These are phyloP conservation scores for Bradysia coprophila DNA, from an alignment of 1,140 invertebrate species.

Conservation along the genomic window DNA sequence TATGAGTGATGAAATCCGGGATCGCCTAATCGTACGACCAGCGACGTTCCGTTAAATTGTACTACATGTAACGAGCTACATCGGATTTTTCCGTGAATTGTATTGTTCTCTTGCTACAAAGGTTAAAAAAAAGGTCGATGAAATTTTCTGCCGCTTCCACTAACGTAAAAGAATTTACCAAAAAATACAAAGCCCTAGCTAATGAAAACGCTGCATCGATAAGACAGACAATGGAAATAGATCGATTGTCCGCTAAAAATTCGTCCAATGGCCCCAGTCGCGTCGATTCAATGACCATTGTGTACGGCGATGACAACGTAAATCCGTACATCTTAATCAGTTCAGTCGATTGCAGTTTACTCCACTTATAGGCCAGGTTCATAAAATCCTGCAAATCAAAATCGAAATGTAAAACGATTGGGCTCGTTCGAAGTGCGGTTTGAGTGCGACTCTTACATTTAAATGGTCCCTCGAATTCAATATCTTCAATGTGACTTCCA, in stretches of 20 bases:
- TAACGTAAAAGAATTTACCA: constrained; percentile 7
- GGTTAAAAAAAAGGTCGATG: constrained; percentile 5
- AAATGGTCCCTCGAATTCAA: constrained; percentile 42
- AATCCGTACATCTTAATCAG: constrained; percentile 60
- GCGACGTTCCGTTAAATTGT: constrained; percentile 33
- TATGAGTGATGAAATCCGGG: constrained; percentile 40
- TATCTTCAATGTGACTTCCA: constrained; percentile 55
- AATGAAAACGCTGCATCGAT: constrained; percentile 58
- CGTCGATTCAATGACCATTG: constrained; percentile 64
- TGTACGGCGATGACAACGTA: constrained; percentile 49
- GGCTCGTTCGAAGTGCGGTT: too few relatives aligned
- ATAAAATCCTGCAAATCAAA: constrained; percentile 46
- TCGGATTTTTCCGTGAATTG: constrained; percentile 71
- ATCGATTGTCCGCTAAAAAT: constrained; percentile 36
- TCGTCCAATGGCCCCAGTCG: constrained; percentile 54
- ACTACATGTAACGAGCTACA: constrained; percentile 63
- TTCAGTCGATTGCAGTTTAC: constrained; percentile 48
- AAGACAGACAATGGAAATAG: constrained; percentile 46
- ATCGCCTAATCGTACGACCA: constrained; percentile 62
- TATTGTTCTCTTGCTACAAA: constrained; percentile 47
- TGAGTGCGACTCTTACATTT: too few relatives aligned
- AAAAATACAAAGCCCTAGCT: constrained; percentile 43
- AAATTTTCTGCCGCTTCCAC: not conserved
- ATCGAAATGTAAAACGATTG: constrained; percentile 5
- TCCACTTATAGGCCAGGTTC: constrained; percentile 52